Conservation (phyloP, 2,888 invertebrate genomes). For the Fragum whitleyi region DNA sequence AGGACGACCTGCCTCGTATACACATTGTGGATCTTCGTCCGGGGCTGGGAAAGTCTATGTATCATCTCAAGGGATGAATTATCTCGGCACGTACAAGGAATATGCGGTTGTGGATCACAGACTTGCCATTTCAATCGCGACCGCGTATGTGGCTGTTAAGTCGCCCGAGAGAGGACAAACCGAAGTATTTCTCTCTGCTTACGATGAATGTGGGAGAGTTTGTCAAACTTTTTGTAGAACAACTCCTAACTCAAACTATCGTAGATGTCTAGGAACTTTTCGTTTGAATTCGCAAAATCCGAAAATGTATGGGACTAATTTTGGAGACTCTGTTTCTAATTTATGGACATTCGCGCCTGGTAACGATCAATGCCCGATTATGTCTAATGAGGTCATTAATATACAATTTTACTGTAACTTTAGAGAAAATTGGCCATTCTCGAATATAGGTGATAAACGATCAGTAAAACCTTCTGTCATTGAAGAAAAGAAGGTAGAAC, state of each 20-base stretch:
- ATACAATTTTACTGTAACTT: slow-evolving; percentile 72
- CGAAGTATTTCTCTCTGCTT: slow-evolving; percentile 66
- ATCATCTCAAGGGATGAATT: slow-evolving; percentile 76
- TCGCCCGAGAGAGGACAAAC: slow-evolving; percentile 66
- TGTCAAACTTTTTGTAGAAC: slow-evolving; percentile 68
- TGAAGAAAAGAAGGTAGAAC: background rate
- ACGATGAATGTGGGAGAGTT: slow-evolving; percentile 70
- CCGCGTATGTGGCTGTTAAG: slow-evolving; percentile 77
- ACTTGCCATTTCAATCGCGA: slow-evolving; percentile 74
- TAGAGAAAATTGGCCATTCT: slow-evolving; percentile 67
- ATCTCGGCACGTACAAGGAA: slow-evolving; percentile 78
- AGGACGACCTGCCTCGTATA: slow-evolving; percentile 62
- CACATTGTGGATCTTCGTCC: slow-evolving; percentile 54
- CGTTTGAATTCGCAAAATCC: slow-evolving; percentile 64
- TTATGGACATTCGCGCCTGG: slow-evolving; percentile 63
- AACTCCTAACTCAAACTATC: slow-evolving; percentile 40
- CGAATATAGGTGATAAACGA: background rate
- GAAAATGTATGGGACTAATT: slow-evolving; percentile 66
- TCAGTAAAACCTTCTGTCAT: background rate
- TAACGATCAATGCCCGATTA: slow-evolving; percentile 54
- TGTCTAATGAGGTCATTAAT: slow-evolving; percentile 60
- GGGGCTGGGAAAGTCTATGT: slow-evolving; percentile 75
- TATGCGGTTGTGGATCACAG: slow-evolving; percentile 77
- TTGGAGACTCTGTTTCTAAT: slow-evolving; percentile 65
- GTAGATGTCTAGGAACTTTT: slow-evolving; percentile 66